Conservation (phyloP, 2,888 invertebrate genomes). For the Drosophila austrosaltans region DNA sequence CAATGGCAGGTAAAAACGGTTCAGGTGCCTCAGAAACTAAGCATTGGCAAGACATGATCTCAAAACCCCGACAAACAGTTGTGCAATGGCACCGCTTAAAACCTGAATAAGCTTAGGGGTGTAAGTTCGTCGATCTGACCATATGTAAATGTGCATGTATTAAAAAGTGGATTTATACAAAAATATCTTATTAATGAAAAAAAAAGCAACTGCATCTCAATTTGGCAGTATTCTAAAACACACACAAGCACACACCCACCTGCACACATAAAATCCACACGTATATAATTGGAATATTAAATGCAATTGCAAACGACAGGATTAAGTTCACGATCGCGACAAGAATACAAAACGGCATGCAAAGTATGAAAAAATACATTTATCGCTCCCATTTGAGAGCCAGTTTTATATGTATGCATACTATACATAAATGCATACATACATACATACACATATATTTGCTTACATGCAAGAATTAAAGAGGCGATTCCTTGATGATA, state of each 20-base stretch:
- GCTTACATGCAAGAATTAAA: neutral
- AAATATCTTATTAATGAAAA: constrained; percentile 19
- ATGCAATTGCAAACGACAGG: constrained; percentile 4
- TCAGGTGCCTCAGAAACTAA: constrained; percentile 98
- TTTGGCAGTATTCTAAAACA: constrained; percentile 33
- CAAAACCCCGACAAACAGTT: constrained; percentile 97
- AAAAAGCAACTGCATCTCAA: constrained; percentile 17
- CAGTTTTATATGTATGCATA: constrained; percentile 33
- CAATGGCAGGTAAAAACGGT: constrained; percentile 90
- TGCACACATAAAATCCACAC: constrained; percentile 10
- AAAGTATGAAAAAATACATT: constrained; percentile 12
- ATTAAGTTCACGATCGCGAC: neutral
- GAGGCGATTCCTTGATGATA: neutral
- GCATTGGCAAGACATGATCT: constrained; percentile 99
- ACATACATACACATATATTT: neutral
- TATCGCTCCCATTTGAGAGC: constrained; percentile 25
- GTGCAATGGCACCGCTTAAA: constrained; percentile 99
- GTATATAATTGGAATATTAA: constrained; percentile 1
- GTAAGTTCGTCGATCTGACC: constrained; percentile 12
- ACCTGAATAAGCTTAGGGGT: constrained; percentile 88
- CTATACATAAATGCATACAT: neutral
- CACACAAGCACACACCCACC: constrained; percentile 11
- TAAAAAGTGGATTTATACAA: constrained; percentile 25
- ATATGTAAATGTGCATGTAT: constrained; percentile 16
- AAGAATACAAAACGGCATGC: constrained; percentile 5